Evolutionary conservation across 1,140 invertebrate species (phyloP), one percentile per base, ranked within the genome.

Genomic region (Polypedilum vanderplanki): DNA sequence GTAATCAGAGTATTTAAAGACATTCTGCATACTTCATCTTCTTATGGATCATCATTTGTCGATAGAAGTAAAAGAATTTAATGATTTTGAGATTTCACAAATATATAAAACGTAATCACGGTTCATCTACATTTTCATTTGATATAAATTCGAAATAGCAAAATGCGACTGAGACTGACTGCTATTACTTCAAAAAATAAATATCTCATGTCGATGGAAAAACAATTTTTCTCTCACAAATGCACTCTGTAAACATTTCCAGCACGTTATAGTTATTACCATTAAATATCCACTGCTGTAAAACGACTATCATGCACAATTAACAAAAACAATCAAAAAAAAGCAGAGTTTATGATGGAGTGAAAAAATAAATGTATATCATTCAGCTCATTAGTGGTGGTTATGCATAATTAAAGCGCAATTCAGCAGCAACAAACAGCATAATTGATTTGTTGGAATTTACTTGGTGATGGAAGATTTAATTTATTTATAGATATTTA

Each of bases 331-430:
- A 57, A 57, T 57, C 46, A n/a, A 57, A 57, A 57, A 57, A n/a
- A 33, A 5, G 5, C 1, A 33, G 24, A 33, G 24, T 57, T 57
- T 12, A 57, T 57, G 46, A 57, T 57, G 46, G 46, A 57, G n/a
- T 57, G n/a, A 33, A n/a, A n/a, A n/a, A 57, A 57, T 57, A 57
- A 33, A 57, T 57, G 46, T 57, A 57, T 57, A 57, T 57, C 46
- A 57, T 57, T 57, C 12, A 57, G 46, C 46, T 57, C 46, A 57
- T 57, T 57, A 57, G 12, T 4, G 46, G 12, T 57, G 9, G 15
- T n/a, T n/a, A 12, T n/a, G 12, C n/a, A 10, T 22, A 70, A 70
- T 70, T 70, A 70, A 70, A 70, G 65, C 65, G 65, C 65, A 70
- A 70, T 70, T 17, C 20, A 22, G 65, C 17, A 70, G 65, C 65